phyloP scores from a whole-genome alignment of 2,113 vertebrate species.

The Nothoprocta perdicaria region DNA sequence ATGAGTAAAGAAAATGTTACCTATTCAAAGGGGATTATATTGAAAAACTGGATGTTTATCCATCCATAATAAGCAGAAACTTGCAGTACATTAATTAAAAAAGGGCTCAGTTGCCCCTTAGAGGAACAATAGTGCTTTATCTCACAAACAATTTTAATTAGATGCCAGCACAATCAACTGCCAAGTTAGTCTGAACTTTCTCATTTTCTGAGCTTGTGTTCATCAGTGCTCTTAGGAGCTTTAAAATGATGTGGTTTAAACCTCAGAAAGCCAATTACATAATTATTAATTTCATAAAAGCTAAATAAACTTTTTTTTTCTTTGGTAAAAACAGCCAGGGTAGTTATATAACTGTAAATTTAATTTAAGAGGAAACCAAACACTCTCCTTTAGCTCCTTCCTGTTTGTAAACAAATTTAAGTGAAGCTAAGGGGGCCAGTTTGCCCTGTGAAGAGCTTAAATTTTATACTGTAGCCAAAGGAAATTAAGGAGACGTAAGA shows the following conservation, averaged over 20 bases:
- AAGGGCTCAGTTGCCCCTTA: background rate
- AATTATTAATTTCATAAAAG: constrained; percentile 30
- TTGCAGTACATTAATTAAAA: background rate
- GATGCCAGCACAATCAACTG: background rate
- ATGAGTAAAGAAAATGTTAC: background rate
- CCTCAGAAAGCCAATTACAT: constrained; percentile 2
- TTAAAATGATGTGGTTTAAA: background rate
- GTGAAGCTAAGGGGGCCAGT: constrained; percentile 5
- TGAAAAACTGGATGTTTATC: constrained; percentile 13
- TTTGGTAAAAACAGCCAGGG: background rate
- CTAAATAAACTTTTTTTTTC: constrained; percentile 32
- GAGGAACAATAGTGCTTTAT: constrained; percentile 29
- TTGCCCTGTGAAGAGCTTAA: constrained; percentile 20
- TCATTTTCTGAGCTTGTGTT: background rate
- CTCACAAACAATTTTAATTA: constrained; percentile 44
- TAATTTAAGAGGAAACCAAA: constrained; percentile 22
- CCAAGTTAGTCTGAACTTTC: background rate
- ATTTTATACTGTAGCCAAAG: constrained; percentile 2
- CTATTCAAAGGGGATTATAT: background rate
- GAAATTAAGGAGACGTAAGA: constrained; percentile 27
- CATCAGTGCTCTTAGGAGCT: constrained; percentile 9
- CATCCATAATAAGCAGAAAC: constrained; percentile 3
- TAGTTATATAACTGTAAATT: constrained; percentile 38
- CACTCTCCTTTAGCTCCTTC: background rate
- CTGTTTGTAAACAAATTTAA: constrained; percentile 35